phyloP scores from a whole-genome alignment of 2,113 vertebrate species.

The Hemiscyllium ocellatum region DNA sequence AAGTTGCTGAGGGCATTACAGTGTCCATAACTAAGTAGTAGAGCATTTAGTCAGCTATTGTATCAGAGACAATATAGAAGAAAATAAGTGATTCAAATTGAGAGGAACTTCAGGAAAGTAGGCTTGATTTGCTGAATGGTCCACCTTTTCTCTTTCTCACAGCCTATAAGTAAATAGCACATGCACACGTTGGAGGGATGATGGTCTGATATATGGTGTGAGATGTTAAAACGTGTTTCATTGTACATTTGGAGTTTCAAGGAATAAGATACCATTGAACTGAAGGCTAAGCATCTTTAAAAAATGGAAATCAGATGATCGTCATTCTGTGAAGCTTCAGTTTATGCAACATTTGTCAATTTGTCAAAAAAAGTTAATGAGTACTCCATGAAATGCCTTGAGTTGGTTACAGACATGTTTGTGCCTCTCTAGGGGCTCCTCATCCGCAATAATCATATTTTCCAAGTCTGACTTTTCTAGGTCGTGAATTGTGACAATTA shows the following conservation, averaged over 20 bases:
- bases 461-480: neutral
- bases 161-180: neutral
- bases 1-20: neutral
- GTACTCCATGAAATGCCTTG: neutral
- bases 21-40: neutral
- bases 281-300: neutral
- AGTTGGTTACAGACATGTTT: neutral
- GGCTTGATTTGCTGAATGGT: neutral
- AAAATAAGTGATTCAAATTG: neutral
- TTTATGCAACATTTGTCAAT: neutral
- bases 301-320: neutral
- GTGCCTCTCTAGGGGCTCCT: neutral
- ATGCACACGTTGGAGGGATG: neutral
- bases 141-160: neutral
- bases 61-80: neutral
- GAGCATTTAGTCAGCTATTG: neutral
- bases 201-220: neutral
- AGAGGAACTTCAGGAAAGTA: neutral
- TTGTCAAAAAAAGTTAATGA: neutral
- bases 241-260: neutral
- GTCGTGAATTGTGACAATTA: neutral
- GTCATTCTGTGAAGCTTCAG: neutral
- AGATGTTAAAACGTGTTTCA: neutral
- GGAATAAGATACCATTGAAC: neutral
- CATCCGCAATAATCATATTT: neutral